Conservation (phyloP, 92 coral and sea anemone species). For the Palythoa grandis region DNA sequence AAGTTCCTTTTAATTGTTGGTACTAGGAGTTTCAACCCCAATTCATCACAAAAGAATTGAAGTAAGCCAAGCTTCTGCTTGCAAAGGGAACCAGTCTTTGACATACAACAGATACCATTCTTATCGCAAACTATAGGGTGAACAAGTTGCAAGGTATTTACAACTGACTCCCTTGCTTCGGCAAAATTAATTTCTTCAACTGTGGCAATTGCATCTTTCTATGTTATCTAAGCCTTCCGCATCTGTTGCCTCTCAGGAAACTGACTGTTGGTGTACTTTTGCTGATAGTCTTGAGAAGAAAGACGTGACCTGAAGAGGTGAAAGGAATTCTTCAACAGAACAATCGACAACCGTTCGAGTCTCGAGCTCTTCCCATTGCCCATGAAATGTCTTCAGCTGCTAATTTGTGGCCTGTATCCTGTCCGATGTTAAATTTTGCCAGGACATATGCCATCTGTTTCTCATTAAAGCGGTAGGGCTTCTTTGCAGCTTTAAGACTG, state of each 20-base stretch:
- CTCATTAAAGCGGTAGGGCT: constrained; percentile 37
- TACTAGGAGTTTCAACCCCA: not conserved
- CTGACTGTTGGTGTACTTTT: too few relatives aligned
- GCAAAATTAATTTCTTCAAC: not conserved
- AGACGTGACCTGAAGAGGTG: constrained; percentile 38
- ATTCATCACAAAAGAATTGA: not conserved
- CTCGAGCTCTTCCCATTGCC: constrained; percentile 43
- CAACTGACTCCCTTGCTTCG: constrained; percentile 4
- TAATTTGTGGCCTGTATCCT: constrained; percentile 42
- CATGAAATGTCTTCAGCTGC: constrained; percentile 38
- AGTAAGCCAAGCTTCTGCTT: not conserved
- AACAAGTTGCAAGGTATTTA: constrained; percentile 31
- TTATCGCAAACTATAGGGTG: constrained; percentile 40
- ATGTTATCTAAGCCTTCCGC: not conserved
- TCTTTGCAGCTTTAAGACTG: constrained; percentile 46
- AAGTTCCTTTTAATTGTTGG: not conserved
- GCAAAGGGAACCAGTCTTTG: constrained; percentile 1
- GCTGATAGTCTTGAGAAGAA: constrained; percentile 43
- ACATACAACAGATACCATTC: constrained; percentile 40
- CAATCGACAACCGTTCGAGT: constrained; percentile 33
- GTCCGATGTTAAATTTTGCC: constrained; percentile 49
- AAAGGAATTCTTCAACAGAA: constrained; percentile 43
- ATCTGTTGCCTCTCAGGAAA: constrained; percentile 3
- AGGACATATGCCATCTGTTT: constrained; percentile 44
- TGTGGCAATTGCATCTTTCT: not conserved